Percentiles rank a stretch among this genome's conserved stretches.
These are phyloP conservation scores for Gymnorhina tibicen DNA, from an alignment of 2,113 vertebrate species.

Conservation along the genomic window DNA sequence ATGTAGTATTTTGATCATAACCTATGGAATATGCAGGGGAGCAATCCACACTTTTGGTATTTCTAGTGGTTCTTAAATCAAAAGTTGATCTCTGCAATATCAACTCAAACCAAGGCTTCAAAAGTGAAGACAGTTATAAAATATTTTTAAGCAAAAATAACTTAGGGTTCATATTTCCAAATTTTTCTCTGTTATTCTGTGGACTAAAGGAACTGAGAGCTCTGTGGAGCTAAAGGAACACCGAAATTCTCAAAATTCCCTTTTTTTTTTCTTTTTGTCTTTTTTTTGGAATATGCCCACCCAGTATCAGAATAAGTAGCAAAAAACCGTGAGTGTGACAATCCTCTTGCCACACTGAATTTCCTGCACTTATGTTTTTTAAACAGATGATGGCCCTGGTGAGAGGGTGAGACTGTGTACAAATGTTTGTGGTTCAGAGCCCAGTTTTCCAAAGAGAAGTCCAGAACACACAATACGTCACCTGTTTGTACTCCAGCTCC, in stretches of 20 bases:
- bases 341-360: not conserved
- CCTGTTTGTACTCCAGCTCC: slow-evolving; percentile 61
- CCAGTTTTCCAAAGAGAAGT: slow-evolving; percentile 58
- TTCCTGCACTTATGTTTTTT: slow-evolving; percentile 7
- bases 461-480: slow-evolving; percentile 63
- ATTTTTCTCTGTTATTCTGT: not conserved
- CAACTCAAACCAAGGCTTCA: not conserved
- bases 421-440: slow-evolving; percentile 58
- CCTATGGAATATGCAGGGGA: not conserved
- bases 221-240: not conserved
- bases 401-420: slow-evolving; percentile 52
- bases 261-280: not conserved
- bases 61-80: not conserved
- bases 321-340: not conserved
- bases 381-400: slow-evolving; percentile 15
- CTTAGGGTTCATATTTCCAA: not conserved
- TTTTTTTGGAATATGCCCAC: not conserved
- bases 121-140: not conserved
- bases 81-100: not conserved
- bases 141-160: not conserved
- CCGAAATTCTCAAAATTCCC: not conserved
- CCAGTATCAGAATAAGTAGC: not conserved
- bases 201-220: not conserved
- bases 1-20: not conserved
- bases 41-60: not conserved